Conservation (phyloP, 2,888 invertebrate genomes). For the Cordilura impudica region DNA sequence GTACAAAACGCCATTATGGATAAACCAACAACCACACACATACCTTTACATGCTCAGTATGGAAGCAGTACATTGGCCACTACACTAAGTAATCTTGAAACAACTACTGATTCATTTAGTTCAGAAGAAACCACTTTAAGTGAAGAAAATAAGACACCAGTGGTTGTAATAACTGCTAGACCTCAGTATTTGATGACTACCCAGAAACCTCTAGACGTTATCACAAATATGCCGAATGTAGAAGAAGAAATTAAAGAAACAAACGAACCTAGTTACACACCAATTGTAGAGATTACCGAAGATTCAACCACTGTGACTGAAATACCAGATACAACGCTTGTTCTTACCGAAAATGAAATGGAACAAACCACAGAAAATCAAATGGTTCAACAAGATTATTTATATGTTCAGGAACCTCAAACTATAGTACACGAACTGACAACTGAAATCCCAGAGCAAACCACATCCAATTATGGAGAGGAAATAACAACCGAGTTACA, state of each 20-base stretch:
- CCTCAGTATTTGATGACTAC: constrained; percentile 66
- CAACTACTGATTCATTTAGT: constrained; percentile 34
- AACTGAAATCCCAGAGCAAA: not conserved
- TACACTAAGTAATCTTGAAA: constrained; percentile 65
- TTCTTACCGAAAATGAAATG: not conserved
- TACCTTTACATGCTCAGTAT: constrained; percentile 62
- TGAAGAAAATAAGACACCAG: constrained; percentile 63
- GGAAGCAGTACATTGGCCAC: constrained; percentile 67
- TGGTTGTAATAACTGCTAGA: constrained; percentile 67
- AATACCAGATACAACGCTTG: constrained; percentile 29
- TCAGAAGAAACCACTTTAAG: constrained; percentile 62
- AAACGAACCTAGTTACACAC: constrained; percentile 69
- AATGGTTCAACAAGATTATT: not conserved
- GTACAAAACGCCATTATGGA: not conserved
- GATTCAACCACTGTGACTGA: constrained; percentile 69
- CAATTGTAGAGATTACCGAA: constrained; percentile 68
- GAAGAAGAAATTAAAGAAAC: constrained; percentile 47
- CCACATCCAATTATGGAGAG: constrained; percentile 9
- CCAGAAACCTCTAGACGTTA: constrained; percentile 50
- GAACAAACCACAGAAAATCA: not conserved
- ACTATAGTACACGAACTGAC: not conserved
- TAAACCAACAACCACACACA: constrained; percentile 11
- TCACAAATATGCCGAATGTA: constrained; percentile 6
- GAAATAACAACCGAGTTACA: not conserved
- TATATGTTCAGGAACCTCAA: not conserved